These are phyloP conservation scores for Pseudomyrmex cubaensis DNA, from an alignment of 1,140 invertebrate genomes.

Conservation along the genomic window DNA sequence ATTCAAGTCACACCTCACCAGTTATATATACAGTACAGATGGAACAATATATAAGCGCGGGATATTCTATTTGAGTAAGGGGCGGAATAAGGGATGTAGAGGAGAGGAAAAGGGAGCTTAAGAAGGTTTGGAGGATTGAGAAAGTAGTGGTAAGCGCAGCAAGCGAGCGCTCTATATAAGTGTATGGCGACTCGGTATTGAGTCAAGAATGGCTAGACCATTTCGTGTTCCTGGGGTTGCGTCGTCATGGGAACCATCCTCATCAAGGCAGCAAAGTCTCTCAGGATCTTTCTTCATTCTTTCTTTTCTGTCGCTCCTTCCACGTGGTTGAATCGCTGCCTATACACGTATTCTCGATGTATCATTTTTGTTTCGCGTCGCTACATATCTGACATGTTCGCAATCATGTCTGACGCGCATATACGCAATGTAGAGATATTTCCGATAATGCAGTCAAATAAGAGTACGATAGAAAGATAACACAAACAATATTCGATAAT, in stretches of 20 bases:
- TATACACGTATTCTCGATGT: not conserved
- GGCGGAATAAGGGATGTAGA: slow-evolving; percentile 32
- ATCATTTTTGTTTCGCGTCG: not conserved
- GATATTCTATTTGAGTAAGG: slow-evolving; percentile 61
- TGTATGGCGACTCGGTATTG: slow-evolving; percentile 70
- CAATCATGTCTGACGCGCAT: not conserved
- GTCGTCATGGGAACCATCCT: slow-evolving; percentile 84
- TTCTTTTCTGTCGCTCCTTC: slow-evolving; percentile 10
- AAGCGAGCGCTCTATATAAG: slow-evolving; percentile 54
- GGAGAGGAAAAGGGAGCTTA: slow-evolving; percentile 44
- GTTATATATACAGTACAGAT: slow-evolving; percentile 51
- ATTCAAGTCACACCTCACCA: slow-evolving; percentile 34
- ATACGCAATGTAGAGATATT: not conserved
- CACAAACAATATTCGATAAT: slow-evolving; percentile 15
- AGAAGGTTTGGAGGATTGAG: slow-evolving; percentile 66
- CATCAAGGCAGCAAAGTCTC: slow-evolving; percentile 79
- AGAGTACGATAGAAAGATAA: not conserved
- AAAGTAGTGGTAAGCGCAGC: slow-evolving; percentile 64
- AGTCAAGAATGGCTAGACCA: slow-evolving; percentile 81
- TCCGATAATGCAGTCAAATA: not conserved
- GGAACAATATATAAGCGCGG: slow-evolving; percentile 65
- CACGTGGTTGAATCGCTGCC: not conserved
- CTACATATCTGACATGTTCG: not conserved
- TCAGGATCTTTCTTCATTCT: slow-evolving; percentile 68
- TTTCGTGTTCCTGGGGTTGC: slow-evolving; percentile 80